phyloP scores from a whole-genome alignment of 2,888 invertebrate genomes.

The Eristalis tenax region DNA sequence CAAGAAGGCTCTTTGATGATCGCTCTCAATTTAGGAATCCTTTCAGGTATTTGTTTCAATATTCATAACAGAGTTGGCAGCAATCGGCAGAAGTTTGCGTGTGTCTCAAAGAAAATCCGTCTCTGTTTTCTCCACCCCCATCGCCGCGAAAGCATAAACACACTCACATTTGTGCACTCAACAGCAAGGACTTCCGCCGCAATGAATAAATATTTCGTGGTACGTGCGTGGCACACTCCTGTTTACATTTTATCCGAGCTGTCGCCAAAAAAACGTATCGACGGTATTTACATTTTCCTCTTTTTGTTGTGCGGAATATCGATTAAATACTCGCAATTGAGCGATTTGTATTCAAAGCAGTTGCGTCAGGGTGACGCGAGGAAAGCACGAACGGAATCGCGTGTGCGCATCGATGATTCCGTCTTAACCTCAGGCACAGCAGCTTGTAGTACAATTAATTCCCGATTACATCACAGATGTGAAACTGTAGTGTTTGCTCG shows the following conservation, averaged over 20 bases:
- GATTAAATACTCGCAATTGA: slow-evolving; percentile 8
- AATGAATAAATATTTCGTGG: not conserved
- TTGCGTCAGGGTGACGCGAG: not conserved
- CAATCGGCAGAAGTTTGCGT: not conserved
- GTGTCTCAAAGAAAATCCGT: not conserved
- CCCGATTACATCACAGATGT: not conserved
- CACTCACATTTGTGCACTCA: no score
- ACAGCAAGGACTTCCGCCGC: not conserved
- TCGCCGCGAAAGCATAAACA: no score
- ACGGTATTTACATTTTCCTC: not conserved
- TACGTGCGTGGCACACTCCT: slow-evolving; percentile 1
- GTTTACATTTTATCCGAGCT: not conserved
- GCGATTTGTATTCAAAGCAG: slow-evolving; percentile 5
- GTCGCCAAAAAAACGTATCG: slow-evolving; percentile 7
- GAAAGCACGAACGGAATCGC: not conserved
- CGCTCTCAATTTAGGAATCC: not conserved
- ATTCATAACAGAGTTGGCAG: not conserved
- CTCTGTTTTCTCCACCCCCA: no score
- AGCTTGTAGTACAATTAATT: not conserved
- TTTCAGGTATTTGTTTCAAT: slow-evolving; percentile 4
- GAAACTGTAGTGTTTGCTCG: not conserved
- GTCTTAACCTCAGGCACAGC: not conserved
- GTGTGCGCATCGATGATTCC: not conserved
- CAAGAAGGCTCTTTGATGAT: not conserved
- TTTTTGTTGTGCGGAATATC: not conserved